Evolutionary conservation across 1,140 invertebrate species (phyloP), one percentile per base, ranked within the genome.

Genomic region (Hyphantria cunea): DNA sequence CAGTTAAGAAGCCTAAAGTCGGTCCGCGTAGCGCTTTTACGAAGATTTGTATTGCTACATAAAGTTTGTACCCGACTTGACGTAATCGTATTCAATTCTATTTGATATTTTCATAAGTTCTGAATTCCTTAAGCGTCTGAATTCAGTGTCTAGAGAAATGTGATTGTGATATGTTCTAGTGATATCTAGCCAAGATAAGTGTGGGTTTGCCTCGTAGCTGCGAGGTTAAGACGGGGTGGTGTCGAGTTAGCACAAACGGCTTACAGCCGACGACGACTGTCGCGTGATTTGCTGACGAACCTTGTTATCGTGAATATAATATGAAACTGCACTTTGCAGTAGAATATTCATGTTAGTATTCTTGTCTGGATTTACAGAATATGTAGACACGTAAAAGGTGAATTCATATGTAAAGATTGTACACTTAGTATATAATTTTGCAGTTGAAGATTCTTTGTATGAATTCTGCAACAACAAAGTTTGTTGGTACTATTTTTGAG

Each of bases 341-440:
- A 78, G 78, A 80, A 84, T 84, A 84, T 82, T 82, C 82, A 84
- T 84, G 76, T 73, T 73, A 60, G 60, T 76, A 73, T 78, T 82
- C 76, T 72, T 47, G 74, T 72, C 68, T 72, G 62, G 34, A 50
- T 60, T 60, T 50, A 61, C 39, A 55, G 52, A 70, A 59, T 56
- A 72, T 68, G 48, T 58, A 72, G 60, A 68, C 66, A 74, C 68
- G 74, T 70, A 44, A 64, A 47, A 74, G 71, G 66, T 71, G 42
- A 33, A 47, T 50, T 3, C n/a, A 39, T 39, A 39, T 39, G 17
- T 25, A 25, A 3, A 25, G 17, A 25, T 25, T 25, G 17, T 25
- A 25, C n/a, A n/a, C n/a, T n/a, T 25, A 5, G 17, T 25, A 25
- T 3, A 25, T 25, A 25, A 25, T 25, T 25, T 25, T 25, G 2